These are phyloP conservation scores for Drosophila rufa DNA, from an alignment of 1,140 invertebrate genomes.

Conservation along the genomic window DNA sequence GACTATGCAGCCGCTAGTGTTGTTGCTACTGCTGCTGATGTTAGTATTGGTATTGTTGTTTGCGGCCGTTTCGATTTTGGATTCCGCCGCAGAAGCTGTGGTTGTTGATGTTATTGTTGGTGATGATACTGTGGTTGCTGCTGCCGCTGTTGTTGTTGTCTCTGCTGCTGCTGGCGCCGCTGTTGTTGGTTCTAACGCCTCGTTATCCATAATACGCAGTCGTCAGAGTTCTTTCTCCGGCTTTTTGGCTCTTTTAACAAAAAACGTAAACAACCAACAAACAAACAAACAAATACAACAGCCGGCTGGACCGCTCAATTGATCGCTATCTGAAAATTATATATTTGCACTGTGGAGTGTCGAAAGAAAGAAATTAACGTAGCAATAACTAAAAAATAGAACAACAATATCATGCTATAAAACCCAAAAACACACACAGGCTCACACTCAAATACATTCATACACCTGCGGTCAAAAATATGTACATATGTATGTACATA, in stretches of 20 bases:
- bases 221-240: constrained; percentile 52
- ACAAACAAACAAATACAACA: constrained; percentile 58
- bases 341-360: constrained; percentile 69
- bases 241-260: constrained; percentile 34
- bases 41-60: constrained; percentile 60
- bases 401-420: constrained; percentile 58
- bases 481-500: background rate
- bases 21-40: constrained; percentile 38
- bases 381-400: constrained; percentile 58
- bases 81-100: constrained; percentile 31
- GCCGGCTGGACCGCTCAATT: constrained; percentile 56
- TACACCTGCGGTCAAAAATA: background rate
- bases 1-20: constrained; percentile 47
- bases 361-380: constrained; percentile 70
- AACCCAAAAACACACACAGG: constrained; percentile 40
- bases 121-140: constrained; percentile 22
- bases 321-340: constrained; percentile 67
- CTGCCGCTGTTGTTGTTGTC: constrained; percentile 33
- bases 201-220: constrained; percentile 84
- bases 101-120: constrained; percentile 22
- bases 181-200: constrained; percentile 72
- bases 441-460: constrained; percentile 19
- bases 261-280: constrained; percentile 37
- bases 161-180: constrained; percentile 47
- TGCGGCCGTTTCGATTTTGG: constrained; percentile 66